Evolutionary conservation across 2,113 vertebrate genomes (phyloP).

Genomic region (Tringa solitaria): DNA sequence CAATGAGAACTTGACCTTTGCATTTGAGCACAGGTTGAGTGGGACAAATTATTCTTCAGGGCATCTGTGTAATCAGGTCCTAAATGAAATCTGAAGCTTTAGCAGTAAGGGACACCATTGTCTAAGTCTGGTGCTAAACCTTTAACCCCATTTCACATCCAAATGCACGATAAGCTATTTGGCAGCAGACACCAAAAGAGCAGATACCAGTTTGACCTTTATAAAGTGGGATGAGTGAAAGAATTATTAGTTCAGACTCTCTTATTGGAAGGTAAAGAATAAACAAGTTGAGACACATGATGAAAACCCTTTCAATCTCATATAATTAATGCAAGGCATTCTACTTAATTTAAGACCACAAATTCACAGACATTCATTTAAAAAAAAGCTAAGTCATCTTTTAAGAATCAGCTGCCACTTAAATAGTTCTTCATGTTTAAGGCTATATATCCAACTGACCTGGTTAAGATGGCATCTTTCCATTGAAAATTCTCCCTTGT

Average conservation of each 20-base stretch:
- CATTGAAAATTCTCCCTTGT: background rate
- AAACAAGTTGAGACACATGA: background rate
- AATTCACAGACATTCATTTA: background rate
- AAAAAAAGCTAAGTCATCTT: background rate
- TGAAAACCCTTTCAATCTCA: background rate
- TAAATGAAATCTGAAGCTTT: constrained; percentile 8
- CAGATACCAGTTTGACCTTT: background rate
- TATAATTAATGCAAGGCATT: background rate
- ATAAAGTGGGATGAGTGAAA: background rate
- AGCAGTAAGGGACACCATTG: background rate
- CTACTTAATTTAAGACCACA: background rate
- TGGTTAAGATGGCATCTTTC: background rate
- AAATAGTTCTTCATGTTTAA: background rate
- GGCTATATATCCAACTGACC: background rate
- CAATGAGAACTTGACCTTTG: constrained; percentile 6
- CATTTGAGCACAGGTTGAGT: background rate
- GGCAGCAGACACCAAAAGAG: background rate
- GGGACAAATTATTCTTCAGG: background rate
- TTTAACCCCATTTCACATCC: background rate
- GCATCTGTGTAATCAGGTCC: background rate
- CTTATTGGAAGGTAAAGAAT: background rate
- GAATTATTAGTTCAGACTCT: background rate
- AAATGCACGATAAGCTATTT: background rate
- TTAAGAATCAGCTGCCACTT: background rate
- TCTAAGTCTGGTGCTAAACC: background rate